Base-by-base conservation (phyloP, 1,140 invertebrate genomes). In the Plectus sambesii region DNA sequence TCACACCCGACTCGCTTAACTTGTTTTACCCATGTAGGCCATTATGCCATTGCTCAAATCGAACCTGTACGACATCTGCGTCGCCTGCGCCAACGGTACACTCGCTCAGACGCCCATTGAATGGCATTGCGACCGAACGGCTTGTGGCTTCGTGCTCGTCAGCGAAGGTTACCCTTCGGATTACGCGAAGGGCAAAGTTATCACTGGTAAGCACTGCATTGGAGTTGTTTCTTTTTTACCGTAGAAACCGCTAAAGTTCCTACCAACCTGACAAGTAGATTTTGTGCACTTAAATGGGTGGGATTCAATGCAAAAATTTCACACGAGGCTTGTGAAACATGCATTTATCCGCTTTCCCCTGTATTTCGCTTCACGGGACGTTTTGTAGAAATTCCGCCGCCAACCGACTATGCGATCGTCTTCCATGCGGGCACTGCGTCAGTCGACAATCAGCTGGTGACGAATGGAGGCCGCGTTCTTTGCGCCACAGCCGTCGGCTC, bases 401-500 rank as follows among this genome's bases (percentile, higher is more conserved):
- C 56, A 23, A 55, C 37, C 25, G 49, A 41, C 17, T 39, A 62
- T 24, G 36, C 72, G 2, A 56, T 60, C 5, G 63, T 74, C 2
- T 78, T 79, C 59, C 76, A 78, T 62, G 76, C 75, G 42, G 78
- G 77, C 19, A 77, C n/a, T n/a, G n/a, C n/a, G n/a, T n/a, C n/a
- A n/a, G n/a, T n/a, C n/a, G n/a, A n/a, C n/a, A n/a, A n/a, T n/a
- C n/a, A 49, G 15, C 30, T 87, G 12, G 71, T 87, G 6, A 92
- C 87, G n/a, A 83, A 81, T 68, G 90, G 90, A 23, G 92, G 90
- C 1, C 77, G 92, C 60, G 88, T 96, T 2, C 72, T 96, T 8
- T 82, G 87, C 41, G 79, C 82, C 2, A 81, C 87, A 12, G 80
- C 80, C 2, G 58, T 81, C 17, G 80, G 79, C 4, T 60, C 74